Evolutionary conservation across 2,797 vertebrate genomes (phyloP).

Genomic region (Chaetophractus vellerosus): DNA sequence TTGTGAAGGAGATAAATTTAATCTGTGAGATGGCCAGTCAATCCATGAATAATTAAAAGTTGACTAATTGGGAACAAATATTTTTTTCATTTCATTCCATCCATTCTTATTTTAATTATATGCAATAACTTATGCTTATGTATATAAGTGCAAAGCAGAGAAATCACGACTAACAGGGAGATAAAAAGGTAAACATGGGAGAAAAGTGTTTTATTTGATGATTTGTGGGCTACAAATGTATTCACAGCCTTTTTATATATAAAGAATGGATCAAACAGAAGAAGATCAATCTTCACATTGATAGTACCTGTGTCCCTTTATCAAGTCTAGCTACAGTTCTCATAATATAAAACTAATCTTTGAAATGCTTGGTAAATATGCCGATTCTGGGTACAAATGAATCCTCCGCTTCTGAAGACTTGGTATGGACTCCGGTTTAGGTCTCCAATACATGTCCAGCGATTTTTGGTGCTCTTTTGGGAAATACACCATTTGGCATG

Average conservation of each 20-base stretch:
- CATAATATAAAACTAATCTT: conserved; percentile 89
- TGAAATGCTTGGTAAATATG: conserved; percentile 93
- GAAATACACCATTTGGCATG: conserved; percentile 98
- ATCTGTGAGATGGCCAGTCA: neutral
- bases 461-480: conserved; percentile 79
- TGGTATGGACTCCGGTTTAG: conserved; percentile 93
- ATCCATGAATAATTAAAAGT: neutral
- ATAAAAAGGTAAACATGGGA: neutral
- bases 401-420: conserved; percentile 93
- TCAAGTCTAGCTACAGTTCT: conserved; percentile 87
- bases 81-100: neutral
- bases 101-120: neutral
- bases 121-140: conserved; percentile 6
- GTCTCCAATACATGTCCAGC: conserved; percentile 95
- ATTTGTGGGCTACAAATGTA: neutral
- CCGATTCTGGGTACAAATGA: conserved; percentile 93
- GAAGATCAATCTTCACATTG: conserved; percentile 19
- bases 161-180: neutral
- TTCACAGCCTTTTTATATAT: conserved; percentile 31
- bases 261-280: conserved; percentile 18
- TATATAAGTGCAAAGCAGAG: conserved; percentile 41
- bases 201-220: conserved; percentile 61
- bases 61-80: neutral
- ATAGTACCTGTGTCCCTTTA: neutral
- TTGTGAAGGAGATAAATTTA: conserved; percentile 45